phyloP scores from a whole-genome alignment of 2,888 invertebrate species.

The Antheraea yamamai region DNA sequence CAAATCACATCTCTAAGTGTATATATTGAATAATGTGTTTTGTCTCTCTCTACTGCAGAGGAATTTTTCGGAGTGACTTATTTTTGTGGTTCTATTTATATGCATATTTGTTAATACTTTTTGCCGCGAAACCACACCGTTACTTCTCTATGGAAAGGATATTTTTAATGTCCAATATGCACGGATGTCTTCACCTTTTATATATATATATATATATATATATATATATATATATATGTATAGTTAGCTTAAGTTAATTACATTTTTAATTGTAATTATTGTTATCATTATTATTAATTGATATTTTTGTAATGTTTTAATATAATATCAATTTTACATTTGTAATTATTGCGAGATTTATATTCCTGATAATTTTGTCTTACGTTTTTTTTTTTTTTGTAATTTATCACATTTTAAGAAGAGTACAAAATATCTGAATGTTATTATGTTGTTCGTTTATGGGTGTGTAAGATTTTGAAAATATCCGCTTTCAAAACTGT shows the following conservation, averaged over 20 bases:
- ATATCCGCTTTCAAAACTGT: slow-evolving; percentile 68
- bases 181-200: slow-evolving; percentile 42
- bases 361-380: slow-evolving; percentile 62
- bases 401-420: slow-evolving; percentile 80
- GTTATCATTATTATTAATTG: slow-evolving; percentile 60
- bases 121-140: not conserved
- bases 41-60: not conserved
- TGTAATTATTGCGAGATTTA: slow-evolving; percentile 75
- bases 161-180: not conserved
- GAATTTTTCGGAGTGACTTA: not conserved
- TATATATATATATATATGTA: slow-evolving; percentile 47
- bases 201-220: slow-evolving; percentile 45
- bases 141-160: not conserved
- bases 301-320: slow-evolving; percentile 78
- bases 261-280: slow-evolving; percentile 70
- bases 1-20: too few species aligned
- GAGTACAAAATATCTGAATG: slow-evolving; percentile 82
- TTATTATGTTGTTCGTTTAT: slow-evolving; percentile 79
- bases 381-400: slow-evolving; percentile 42
- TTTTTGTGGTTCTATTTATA: not conserved
- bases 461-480: slow-evolving; percentile 67
- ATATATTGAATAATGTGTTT: not conserved
- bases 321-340: slow-evolving; percentile 74
- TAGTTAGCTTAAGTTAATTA: slow-evolving; percentile 66
- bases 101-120: not conserved